Evolutionary conservation across 2,113 vertebrate species (phyloP).

Genomic region (Gobius niger): DNA sequence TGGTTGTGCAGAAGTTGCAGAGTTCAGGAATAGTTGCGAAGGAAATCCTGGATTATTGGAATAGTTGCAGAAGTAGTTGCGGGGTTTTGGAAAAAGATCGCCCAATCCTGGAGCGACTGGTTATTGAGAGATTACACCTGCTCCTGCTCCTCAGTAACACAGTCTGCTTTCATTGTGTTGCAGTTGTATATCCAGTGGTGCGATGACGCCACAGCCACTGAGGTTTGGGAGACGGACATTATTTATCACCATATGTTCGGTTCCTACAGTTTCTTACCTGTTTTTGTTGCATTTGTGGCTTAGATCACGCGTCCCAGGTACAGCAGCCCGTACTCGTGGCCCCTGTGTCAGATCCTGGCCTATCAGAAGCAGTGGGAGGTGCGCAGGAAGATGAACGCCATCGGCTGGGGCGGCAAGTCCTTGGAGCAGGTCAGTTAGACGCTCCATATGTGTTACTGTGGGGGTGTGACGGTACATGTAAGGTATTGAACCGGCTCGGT

Average conservation of each 20-base stretch:
- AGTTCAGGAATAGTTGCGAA: too few species aligned
- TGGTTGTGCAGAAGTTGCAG: too few species aligned
- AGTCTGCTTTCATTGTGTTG: slow-evolving; percentile 34
- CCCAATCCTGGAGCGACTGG: too few species aligned
- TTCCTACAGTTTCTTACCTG: not conserved
- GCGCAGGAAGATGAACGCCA: slow-evolving; percentile 92
- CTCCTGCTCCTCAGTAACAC: not conserved
- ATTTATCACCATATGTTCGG: not conserved
- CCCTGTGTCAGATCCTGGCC: slow-evolving; percentile 80
- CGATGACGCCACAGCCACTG: slow-evolving; percentile 89
- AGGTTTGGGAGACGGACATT: slow-evolving; percentile 68
- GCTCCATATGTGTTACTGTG: too few species aligned
- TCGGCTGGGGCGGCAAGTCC: slow-evolving; percentile 92
- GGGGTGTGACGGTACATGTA: too few species aligned
- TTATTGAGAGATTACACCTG: too few species aligned
- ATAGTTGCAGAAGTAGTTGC: too few species aligned
- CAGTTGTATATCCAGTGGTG: slow-evolving; percentile 98
- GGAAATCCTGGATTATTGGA: too few species aligned
- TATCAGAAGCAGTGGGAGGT: slow-evolving; percentile 97
- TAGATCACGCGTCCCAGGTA: slow-evolving; percentile 78
- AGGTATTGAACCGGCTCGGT: too few species aligned
- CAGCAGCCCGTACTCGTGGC: slow-evolving; percentile 80
- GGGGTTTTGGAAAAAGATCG: too few species aligned
- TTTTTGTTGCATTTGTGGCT: not conserved
- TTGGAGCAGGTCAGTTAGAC: slow-evolving; percentile 84